phyloP scores from a whole-genome alignment of 2,888 invertebrate genomes.

The Hybos culiciformis region DNA sequence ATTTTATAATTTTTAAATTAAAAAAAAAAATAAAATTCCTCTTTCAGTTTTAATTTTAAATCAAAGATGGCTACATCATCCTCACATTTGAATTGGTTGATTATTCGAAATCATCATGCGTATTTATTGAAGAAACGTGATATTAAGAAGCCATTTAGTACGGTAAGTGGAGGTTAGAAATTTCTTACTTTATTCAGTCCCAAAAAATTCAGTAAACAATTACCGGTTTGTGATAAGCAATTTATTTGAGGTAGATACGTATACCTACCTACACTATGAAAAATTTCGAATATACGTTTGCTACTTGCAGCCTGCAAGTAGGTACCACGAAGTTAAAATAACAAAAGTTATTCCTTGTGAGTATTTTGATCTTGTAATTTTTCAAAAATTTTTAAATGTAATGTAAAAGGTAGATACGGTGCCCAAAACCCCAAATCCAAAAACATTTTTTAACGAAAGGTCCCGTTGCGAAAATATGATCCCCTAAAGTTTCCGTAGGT shows the following conservation, averaged over 20 bases:
- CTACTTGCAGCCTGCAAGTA: too few species aligned
- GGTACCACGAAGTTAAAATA: too few species aligned
- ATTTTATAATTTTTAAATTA: slow-evolving; percentile 11
- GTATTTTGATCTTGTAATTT: too few species aligned
- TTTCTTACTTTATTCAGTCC: not conserved
- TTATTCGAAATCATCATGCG: slow-evolving; percentile 35
- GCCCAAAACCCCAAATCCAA: too few species aligned
- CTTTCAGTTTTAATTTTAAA: not conserved
- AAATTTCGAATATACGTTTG: not conserved
- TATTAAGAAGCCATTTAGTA: slow-evolving; percentile 36
- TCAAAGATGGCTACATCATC: slow-evolving; percentile 32
- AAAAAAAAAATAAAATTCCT: too few species aligned
- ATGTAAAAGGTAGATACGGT: too few species aligned
- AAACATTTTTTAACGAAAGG: too few species aligned
- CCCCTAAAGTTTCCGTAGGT: too few species aligned
- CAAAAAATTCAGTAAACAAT: not conserved
- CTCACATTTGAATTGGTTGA: slow-evolving; percentile 36
- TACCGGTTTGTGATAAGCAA: not conserved
- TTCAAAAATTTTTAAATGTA: too few species aligned
- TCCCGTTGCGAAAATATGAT: too few species aligned
- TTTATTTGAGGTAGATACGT: not conserved
- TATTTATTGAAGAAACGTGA: slow-evolving; percentile 35
- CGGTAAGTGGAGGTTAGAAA: slow-evolving; percentile 23
- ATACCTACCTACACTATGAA: not conserved
- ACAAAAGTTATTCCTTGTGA: too few species aligned